phyloP scores from a whole-genome alignment of 2,888 invertebrate genomes.

The Sepioteuthis lessoniana region DNA sequence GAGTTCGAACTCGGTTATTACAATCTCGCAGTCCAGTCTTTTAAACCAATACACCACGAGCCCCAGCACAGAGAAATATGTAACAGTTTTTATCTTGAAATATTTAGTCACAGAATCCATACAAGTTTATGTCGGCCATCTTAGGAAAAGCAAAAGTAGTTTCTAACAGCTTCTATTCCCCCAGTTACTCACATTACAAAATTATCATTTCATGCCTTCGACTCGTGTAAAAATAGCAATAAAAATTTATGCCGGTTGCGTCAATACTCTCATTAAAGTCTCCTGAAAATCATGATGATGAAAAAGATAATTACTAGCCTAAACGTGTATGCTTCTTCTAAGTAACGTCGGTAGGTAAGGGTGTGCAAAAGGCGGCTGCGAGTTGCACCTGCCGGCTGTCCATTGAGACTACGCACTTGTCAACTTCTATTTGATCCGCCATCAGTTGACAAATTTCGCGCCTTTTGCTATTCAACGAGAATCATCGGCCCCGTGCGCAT shows the following conservation, averaged over 20 bases:
- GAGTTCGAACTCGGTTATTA: no score
- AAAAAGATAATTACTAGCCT: not conserved
- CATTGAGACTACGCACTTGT: not conserved
- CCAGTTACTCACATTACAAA: not conserved
- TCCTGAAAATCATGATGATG: not conserved
- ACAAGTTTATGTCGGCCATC: no score
- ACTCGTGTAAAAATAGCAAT: not conserved
- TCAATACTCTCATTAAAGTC: not conserved
- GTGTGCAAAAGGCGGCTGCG: not conserved
- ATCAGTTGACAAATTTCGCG: not conserved
- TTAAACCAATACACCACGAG: no score
- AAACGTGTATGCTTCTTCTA: not conserved
- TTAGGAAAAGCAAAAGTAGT: no score
- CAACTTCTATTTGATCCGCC: not conserved
- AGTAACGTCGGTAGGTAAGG: not conserved
- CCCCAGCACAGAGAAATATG: no score
- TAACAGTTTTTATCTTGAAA: no score
- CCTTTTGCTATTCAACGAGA: not conserved
- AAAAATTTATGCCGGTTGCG: not conserved
- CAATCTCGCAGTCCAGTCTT: no score
- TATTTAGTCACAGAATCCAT: no score
- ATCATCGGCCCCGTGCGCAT: not conserved
- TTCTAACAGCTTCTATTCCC: no score
- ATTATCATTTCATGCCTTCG: not conserved
- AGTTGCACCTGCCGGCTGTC: not conserved